Evolutionary conservation across 2,113 vertebrate genomes (phyloP).

Genomic region (Pelmatolapia mariae): DNA sequence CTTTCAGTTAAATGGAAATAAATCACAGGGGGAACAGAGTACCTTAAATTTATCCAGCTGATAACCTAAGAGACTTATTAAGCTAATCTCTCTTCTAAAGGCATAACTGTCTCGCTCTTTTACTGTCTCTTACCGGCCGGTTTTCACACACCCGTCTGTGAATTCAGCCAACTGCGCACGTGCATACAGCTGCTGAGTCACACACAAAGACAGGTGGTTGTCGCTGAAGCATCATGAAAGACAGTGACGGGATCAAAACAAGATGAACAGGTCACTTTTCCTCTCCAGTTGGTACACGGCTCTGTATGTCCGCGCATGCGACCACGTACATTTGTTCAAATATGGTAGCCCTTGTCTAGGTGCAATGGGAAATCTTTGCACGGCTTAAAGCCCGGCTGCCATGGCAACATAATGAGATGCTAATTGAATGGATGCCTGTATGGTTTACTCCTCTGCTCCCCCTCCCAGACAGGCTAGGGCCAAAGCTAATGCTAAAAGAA

Average conservation of each 20-base stretch:
- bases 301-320: neutral
- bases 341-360: constrained; percentile 8
- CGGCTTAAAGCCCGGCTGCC: constrained; percentile 67
- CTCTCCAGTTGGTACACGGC: neutral
- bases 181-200: neutral
- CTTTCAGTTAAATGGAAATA: neutral
- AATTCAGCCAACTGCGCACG: neutral
- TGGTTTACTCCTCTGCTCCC: constrained; percentile 40
- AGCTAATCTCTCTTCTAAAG: neutral
- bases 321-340: constrained; percentile 5
- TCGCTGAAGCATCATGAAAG: neutral
- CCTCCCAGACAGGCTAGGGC: constrained; percentile 33
- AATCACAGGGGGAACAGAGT: neutral
- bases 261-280: constrained; percentile 1
- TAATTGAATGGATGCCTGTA: constrained; percentile 81
- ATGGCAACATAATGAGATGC: constrained; percentile 84
- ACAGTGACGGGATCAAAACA: constrained; percentile 14
- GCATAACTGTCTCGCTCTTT: neutral
- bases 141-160: neutral
- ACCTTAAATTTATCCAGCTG: neutral
- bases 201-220: neutral
- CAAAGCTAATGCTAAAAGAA: constrained; percentile 57
- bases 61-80: neutral
- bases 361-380: constrained; percentile 75
- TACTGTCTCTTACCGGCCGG: neutral